phyloP scores from a whole-genome alignment of 2,797 vertebrate genomes.

The Brachymystax lenok region DNA sequence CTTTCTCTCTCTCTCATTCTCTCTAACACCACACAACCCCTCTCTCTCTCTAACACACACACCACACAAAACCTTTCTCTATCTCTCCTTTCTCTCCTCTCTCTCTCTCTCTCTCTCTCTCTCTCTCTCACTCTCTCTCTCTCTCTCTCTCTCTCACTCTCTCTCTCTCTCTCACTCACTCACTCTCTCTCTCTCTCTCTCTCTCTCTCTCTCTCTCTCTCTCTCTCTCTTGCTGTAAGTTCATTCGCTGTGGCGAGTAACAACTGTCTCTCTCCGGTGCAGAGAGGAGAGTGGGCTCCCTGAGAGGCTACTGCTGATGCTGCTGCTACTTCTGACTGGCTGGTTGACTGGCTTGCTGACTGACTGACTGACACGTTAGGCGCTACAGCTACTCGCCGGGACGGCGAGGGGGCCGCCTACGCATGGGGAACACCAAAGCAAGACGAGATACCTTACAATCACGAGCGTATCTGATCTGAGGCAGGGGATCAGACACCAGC shows the following conservation, averaged over 20 bases:
- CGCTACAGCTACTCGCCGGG: constrained; percentile 6
- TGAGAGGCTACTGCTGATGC: constrained; percentile 49
- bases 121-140: constrained; percentile 57
- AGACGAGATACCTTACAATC: constrained; percentile 6
- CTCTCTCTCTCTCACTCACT: constrained; percentile 49
- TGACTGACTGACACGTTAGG: neutral
- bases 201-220: constrained; percentile 56
- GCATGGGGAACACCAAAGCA: neutral
- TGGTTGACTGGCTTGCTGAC: neutral
- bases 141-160: constrained; percentile 52
- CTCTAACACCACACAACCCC: constrained; percentile 40
- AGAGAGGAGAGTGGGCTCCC: constrained; percentile 79
- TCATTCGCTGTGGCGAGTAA: constrained; percentile 88
- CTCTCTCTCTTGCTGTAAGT: constrained; percentile 75
- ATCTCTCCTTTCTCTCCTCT: constrained; percentile 57
- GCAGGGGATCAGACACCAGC: constrained; percentile 52
- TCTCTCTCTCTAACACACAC: constrained; percentile 41
- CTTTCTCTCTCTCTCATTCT: neutral
- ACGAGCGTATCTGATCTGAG: constrained; percentile 30
- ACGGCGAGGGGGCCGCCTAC: neutral
- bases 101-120: constrained; percentile 50
- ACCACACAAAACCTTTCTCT: constrained; percentile 51
- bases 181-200: constrained; percentile 53
- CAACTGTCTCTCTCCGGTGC: constrained; percentile 83
- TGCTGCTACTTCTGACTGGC: too few species aligned